phyloP scores from a whole-genome alignment of 2,888 invertebrate species.

The Thalpophila matura region DNA sequence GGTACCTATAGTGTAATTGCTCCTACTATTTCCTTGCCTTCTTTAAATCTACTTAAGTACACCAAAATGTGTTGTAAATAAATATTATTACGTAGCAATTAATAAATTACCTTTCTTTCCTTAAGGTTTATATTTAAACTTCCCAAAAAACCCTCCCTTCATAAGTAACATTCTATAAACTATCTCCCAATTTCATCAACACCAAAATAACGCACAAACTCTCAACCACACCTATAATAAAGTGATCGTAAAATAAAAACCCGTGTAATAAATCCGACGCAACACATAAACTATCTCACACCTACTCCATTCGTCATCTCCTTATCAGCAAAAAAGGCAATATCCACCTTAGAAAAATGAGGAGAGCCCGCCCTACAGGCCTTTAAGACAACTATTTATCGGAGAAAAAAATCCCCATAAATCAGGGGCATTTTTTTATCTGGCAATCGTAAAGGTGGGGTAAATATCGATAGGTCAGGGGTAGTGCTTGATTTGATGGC shows the following conservation, averaged over 20 bases:
- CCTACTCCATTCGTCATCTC: constrained; percentile 84
- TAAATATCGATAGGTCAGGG: constrained; percentile 67
- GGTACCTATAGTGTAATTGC: no score
- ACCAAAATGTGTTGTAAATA: no score
- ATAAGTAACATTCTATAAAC: neutral
- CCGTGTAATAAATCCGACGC: constrained; percentile 62
- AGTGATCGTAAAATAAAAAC: constrained; percentile 69
- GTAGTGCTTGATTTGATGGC: constrained; percentile 56
- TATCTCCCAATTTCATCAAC: constrained; percentile 33
- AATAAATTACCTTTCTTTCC: no score
- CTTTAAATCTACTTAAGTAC: no score
- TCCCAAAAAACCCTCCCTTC: no score
- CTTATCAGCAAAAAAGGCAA: constrained; percentile 87
- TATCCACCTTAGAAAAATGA: constrained; percentile 87
- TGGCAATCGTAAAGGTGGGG: constrained; percentile 81
- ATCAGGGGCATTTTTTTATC: constrained; percentile 84
- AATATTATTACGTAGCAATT: no score
- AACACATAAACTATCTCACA: constrained; percentile 76
- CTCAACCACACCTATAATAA: constrained; percentile 72
- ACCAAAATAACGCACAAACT: constrained; percentile 35
- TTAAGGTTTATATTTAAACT: no score
- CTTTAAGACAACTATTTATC: constrained; percentile 89
- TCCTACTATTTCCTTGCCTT: no score
- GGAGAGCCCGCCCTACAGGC: constrained; percentile 78
- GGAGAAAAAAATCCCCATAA: constrained; percentile 79